These are phyloP conservation scores for Drosophila neocordata DNA, from an alignment of 1,140 invertebrate species.

Conservation along the genomic window DNA sequence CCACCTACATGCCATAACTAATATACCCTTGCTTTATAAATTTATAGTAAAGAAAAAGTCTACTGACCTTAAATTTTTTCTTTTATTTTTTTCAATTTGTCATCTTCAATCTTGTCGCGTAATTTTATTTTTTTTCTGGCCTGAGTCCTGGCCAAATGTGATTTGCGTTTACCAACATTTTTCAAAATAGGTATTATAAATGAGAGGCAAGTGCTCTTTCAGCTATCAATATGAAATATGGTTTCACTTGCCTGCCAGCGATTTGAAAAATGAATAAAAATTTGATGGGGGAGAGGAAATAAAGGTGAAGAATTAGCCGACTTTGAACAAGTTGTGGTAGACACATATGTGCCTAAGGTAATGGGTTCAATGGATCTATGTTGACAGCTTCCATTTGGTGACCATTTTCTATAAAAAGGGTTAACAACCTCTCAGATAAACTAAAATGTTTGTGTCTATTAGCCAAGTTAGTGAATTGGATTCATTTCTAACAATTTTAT, in stretches of 20 bases:
- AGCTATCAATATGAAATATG: constrained; percentile 67
- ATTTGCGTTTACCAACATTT: constrained; percentile 47
- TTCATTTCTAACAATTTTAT: not conserved
- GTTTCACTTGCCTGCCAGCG: constrained; percentile 16
- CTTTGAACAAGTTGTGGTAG: too few relatives aligned
- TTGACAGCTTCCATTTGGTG: too few relatives aligned
- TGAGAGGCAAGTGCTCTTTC: constrained; percentile 37
- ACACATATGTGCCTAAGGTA: not conserved
- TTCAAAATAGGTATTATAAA: constrained; percentile 59
- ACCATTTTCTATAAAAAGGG: too few relatives aligned
- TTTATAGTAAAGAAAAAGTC: not conserved
- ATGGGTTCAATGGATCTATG: not conserved
- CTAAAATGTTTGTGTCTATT: too few relatives aligned
- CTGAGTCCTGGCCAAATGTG: constrained; percentile 27
- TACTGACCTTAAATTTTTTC: constrained; percentile 57
- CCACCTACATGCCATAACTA: not conserved
- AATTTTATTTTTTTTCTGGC: not conserved
- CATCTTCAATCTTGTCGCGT: constrained; percentile 1
- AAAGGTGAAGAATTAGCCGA: not conserved
- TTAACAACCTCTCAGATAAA: too few relatives aligned
- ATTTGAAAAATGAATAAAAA: constrained; percentile 10
- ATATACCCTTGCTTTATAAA: not conserved
- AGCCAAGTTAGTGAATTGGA: not conserved
- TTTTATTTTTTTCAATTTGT: constrained; percentile 18
- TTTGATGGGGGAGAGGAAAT: not conserved